Conservation (phyloP, 2,113 vertebrate species). For the Lophochroa leadbeateri region DNA sequence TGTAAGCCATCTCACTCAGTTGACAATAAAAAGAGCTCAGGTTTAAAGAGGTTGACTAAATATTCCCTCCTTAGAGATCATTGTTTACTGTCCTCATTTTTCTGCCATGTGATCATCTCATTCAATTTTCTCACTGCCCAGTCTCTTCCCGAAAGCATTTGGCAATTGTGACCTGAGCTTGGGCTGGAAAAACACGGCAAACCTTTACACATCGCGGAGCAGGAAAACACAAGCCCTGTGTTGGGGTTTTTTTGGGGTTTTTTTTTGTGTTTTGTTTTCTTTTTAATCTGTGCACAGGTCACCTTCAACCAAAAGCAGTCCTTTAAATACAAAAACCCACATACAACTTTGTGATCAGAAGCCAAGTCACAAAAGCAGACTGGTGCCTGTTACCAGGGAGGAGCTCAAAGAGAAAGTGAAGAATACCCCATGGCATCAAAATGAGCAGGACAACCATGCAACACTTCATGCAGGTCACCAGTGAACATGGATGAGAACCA, state of each 20-base stretch:
- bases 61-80: slow-evolving; percentile 58
- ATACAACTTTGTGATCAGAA: not conserved
- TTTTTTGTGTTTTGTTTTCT: not conserved
- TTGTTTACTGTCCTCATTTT: slow-evolving; percentile 69
- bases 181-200: slow-evolving; percentile 54
- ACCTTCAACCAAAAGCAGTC: not conserved
- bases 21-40: slow-evolving; percentile 25
- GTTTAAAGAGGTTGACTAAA: slow-evolving; percentile 53
- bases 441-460: slow-evolving; percentile 80
- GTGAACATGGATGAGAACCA: slow-evolving; percentile 77
- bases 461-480: slow-evolving; percentile 85
- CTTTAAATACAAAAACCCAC: not conserved
- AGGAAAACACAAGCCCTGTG: not conserved
- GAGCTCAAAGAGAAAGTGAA: slow-evolving; percentile 15
- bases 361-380: slow-evolving; percentile 19
- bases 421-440: slow-evolving; percentile 50
- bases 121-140: slow-evolving; percentile 45
- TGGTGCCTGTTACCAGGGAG: not conserved
- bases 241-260: not conserved
- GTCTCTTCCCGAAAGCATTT: slow-evolving; percentile 48
- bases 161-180: slow-evolving; percentile 29
- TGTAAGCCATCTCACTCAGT: not conserved
- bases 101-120: slow-evolving; percentile 62
- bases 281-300: not conserved
- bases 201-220: not conserved